These are phyloP conservation scores for Aplocera efformata DNA, from an alignment of 2,888 invertebrate species.

Conservation along the genomic window DNA sequence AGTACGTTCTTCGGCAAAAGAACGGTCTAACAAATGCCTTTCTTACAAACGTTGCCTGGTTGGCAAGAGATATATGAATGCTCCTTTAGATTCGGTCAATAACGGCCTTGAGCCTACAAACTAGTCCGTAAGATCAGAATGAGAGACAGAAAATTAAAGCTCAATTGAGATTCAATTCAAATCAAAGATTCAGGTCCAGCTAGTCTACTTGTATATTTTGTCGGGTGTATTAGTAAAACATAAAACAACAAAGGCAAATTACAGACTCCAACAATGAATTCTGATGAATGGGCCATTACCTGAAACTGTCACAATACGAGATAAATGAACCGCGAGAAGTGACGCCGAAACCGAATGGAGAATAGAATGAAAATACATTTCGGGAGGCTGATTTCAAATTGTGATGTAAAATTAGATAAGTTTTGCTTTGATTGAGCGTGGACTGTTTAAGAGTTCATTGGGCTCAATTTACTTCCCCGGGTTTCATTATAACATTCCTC, in stretches of 20 bases:
- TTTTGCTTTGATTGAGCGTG: slow-evolving; percentile 10
- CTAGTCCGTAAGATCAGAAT: too few species aligned
- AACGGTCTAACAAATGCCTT: too few species aligned
- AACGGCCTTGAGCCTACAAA: too few species aligned
- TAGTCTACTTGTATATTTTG: too few species aligned
- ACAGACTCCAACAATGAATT: slow-evolving; percentile 17
- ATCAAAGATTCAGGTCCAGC: too few species aligned
- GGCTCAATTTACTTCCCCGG: not conserved
- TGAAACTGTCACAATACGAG: slow-evolving; percentile 24
- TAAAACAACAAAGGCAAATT: slow-evolving; percentile 13
- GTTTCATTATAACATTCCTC: too few species aligned
- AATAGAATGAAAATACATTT: slow-evolving; percentile 12
- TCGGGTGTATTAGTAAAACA: not conserved
- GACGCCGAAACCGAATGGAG: slow-evolving; percentile 9
- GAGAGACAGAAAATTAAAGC: too few species aligned
- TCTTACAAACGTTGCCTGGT: too few species aligned
- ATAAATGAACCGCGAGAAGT: slow-evolving; percentile 22
- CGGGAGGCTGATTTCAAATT: slow-evolving; percentile 6
- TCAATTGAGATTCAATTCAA: too few species aligned
- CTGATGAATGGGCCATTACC: slow-evolving; percentile 23
- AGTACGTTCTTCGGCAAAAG: too few species aligned
- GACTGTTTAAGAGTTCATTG: slow-evolving; percentile 18
- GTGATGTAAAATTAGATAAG: not conserved
- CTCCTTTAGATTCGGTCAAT: too few species aligned
- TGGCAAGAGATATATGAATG: too few species aligned